Evolutionary conservation across 2,888 invertebrate species (phyloP), one percentile per base, ranked within the genome.

Genomic region (Drosophila lacicola): DNA sequence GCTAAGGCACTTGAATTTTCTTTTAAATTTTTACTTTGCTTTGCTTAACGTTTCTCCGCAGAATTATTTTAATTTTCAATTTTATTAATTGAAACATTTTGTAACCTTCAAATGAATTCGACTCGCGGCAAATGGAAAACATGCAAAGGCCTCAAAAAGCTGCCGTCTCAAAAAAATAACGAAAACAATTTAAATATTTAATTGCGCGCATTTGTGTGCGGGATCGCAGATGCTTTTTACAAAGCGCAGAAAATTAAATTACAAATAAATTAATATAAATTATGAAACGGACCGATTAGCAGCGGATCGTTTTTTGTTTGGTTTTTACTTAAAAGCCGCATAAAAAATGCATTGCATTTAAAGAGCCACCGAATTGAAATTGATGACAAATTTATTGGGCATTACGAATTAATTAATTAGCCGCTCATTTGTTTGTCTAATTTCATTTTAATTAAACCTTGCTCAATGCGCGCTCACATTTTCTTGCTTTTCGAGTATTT

Each of bases 351-450:
- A 64, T 73, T 67, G 29, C 36, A 41, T 61, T 51, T 33, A 34
- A 47, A n/a, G 37, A 55, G 41, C 51, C 49, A 41, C 54, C 45
- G 62, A 74, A 82, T 78, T 80, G 62, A 76, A 72, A 85, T 71
- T 85, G 74, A 85, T 87, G 87, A 74, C 78, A 72, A 78, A 82
- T 87, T 78, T 78, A 84, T 87, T 69, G 53, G 63, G 80, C 67
- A 80, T 82, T 69, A 71, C 85, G 67, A 87, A 85, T 84, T 79
- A 74, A 80, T 80, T 84, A 78, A 79, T 81, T 86, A 80, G 69
- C 63, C 54, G 45, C 72, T 73, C 70, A 67, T 85, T 83, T 82
- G 74, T 71, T 76, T 80, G 58, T 61, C 70, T 79, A 84, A 82
- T 84, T 77, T 72, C 21, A 34, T 53, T 68, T 84, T 82, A 69